Evolutionary conservation across 2,888 invertebrate genomes (phyloP).

Genomic region (Pyralis farinalis): DNA sequence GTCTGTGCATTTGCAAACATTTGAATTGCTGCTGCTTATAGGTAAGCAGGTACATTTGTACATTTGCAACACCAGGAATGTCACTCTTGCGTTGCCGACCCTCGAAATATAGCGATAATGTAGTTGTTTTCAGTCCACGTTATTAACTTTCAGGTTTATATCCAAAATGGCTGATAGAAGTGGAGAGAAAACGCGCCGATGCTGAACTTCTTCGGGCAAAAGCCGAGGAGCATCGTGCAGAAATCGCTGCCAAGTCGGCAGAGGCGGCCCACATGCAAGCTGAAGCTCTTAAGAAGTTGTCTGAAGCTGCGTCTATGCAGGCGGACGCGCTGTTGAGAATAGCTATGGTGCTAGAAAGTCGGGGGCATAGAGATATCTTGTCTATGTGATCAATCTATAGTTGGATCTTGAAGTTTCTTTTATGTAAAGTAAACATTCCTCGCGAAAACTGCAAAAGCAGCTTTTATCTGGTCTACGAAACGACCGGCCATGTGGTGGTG

Average conservation of each 20-base stretch:
- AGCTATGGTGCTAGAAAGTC: conserved; percentile 39
- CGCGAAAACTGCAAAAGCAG: no score
- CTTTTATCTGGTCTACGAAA: no score
- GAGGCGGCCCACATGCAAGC: conserved; percentile 51
- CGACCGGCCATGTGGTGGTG: no score
- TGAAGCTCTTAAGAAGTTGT: conserved; percentile 45
- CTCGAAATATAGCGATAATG: no score
- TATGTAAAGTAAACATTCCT: no score
- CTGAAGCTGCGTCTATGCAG: conserved; percentile 48
- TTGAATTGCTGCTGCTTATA: no score
- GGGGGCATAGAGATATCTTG: conserved; percentile 28
- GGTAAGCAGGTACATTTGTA: no score
- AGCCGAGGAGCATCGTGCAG: conserved; percentile 46
- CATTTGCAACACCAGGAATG: no score
- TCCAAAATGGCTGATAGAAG: conserved; percentile 59
- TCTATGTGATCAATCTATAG: conserved; percentile 19
- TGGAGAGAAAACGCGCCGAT: conserved; percentile 56
- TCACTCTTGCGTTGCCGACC: no score
- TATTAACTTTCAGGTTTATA: conserved; percentile 46
- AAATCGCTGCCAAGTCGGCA: conserved; percentile 38
- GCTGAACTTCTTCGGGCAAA: conserved; percentile 51
- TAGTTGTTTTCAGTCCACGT: conserved; percentile 5
- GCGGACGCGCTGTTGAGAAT: conserved; percentile 52
- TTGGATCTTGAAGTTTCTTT: no score
- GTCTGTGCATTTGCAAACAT: no score